These are phyloP conservation scores for Eurytemora carolleeae DNA, from an alignment of 1,140 invertebrate genomes.

Conservation along the genomic window DNA sequence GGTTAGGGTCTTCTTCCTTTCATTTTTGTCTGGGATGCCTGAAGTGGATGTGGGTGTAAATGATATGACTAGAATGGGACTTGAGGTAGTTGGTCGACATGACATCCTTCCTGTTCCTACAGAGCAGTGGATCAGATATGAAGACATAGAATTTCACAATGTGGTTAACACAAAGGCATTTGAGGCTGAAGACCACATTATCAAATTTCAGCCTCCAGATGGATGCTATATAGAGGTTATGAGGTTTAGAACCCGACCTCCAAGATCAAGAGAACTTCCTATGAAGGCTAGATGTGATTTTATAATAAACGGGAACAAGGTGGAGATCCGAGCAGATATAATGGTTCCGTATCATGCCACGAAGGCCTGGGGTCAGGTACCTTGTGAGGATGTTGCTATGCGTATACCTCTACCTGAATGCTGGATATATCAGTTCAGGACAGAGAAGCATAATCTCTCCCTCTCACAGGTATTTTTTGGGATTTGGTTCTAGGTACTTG, in stretches of 20 bases:
- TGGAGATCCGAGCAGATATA: slow-evolving; percentile 80
- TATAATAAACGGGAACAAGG: slow-evolving; percentile 63
- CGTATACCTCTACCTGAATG: slow-evolving; percentile 93
- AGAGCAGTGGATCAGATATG: slow-evolving; percentile 95
- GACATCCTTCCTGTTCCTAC: slow-evolving; percentile 98
- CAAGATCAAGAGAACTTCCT: slow-evolving; percentile 87
- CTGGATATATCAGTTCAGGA: slow-evolving; percentile 97
- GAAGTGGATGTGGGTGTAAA: slow-evolving; percentile 92
- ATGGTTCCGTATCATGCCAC: slow-evolving; percentile 50
- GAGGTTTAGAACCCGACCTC: slow-evolving; percentile 84
- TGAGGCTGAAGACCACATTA: slow-evolving; percentile 37
- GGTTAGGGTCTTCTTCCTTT: slow-evolving; percentile 81
- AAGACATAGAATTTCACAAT: slow-evolving; percentile 81
- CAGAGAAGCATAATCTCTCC: slow-evolving; percentile 94
- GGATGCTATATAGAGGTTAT: slow-evolving; percentile 93
- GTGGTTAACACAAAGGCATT: slow-evolving; percentile 82
- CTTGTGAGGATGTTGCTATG: slow-evolving; percentile 91
- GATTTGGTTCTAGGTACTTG: too few species aligned
- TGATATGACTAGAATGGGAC: slow-evolving; percentile 83
- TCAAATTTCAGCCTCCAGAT: slow-evolving; percentile 79
- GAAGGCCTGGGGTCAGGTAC: slow-evolving; percentile 33
- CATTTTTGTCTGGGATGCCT: slow-evolving; percentile 71
- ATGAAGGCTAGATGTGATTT: slow-evolving; percentile 74
- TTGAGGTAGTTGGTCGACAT: slow-evolving; percentile 93
- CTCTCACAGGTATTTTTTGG: slow-evolving; percentile 6